These are phyloP conservation scores for Physocephala rufipes DNA, from an alignment of 2,888 invertebrate genomes.

Conservation along the genomic window DNA sequence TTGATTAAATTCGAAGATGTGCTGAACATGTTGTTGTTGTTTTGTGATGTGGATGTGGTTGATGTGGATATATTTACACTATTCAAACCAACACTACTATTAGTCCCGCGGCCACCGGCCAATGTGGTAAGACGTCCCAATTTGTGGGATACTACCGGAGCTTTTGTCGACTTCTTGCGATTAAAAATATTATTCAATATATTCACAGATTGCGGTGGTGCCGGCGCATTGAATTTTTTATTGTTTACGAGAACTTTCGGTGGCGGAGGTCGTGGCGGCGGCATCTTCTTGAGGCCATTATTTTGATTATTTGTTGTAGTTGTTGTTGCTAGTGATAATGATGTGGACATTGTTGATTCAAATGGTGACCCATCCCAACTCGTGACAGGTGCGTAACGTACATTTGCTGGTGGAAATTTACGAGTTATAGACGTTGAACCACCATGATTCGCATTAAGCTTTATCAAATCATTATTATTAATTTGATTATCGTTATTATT, in stretches of 20 bases:
- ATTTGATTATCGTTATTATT: conserved; percentile 47
- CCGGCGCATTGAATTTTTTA: conserved; percentile 48
- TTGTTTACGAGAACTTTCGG: conserved; percentile 56
- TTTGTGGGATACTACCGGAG: conserved; percentile 45
- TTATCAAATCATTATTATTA: conserved; percentile 43
- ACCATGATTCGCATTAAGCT: conserved; percentile 9
- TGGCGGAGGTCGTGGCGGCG: conserved; percentile 65
- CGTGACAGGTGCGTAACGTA: conserved; percentile 62
- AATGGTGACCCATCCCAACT: conserved; percentile 63
- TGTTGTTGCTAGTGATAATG: conserved; percentile 30
- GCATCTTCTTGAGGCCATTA: conserved; percentile 56
- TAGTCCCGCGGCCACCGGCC: conserved; percentile 56
- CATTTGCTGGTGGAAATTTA: conserved; percentile 58
- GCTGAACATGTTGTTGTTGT: conserved; percentile 21
- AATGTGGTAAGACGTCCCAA: conserved; percentile 26
- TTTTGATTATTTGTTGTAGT: conserved; percentile 35
- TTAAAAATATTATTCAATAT: conserved; percentile 62
- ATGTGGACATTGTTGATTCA: conserved; percentile 43
- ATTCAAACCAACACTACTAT: conserved; percentile 45
- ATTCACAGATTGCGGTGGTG: conserved; percentile 55
- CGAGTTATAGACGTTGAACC: conserved; percentile 55
- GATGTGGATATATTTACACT: conserved; percentile 28
- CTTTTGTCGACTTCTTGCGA: conserved; percentile 56
- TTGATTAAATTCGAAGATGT: conserved; percentile 14
- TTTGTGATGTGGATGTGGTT: conserved; percentile 18